Evolutionary conservation across 2,888 invertebrate species (phyloP).

Genomic region (Sceliomorpha sp.): DNA sequence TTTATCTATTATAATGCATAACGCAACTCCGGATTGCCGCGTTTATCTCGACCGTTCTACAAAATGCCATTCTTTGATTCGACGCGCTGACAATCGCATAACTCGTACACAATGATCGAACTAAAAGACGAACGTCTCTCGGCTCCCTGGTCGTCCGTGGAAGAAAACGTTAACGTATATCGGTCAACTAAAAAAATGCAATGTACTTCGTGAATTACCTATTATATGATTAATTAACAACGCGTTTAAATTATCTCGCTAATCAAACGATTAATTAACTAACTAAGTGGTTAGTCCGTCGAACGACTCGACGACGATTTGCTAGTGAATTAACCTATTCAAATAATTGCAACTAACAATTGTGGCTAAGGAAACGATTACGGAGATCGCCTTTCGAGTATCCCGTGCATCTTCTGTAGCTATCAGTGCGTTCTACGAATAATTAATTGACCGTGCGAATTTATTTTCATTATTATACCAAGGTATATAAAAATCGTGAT

Average conservation of each 20-base stretch:
- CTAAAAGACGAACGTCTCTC: no score
- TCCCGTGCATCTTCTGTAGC: constrained; percentile 5
- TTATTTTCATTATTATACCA: no score
- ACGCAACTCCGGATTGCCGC: neutral
- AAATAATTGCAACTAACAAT: constrained; percentile 24
- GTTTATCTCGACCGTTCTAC: constrained; percentile 8
- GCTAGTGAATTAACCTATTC: constrained; percentile 27
- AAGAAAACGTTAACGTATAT: neutral
- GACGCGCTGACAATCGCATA: no score
- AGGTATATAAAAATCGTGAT: no score
- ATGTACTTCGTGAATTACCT: constrained; percentile 14
- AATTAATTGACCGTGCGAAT: no score
- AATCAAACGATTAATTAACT: constrained; percentile 35
- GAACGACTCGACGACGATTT: neutral
- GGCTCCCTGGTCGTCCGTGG: no score
- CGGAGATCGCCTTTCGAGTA: constrained; percentile 24
- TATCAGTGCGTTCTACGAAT: no score
- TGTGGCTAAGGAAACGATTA: constrained; percentile 24
- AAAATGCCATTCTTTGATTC: no score
- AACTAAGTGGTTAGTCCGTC: constrained; percentile 31
- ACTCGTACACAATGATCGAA: no score
- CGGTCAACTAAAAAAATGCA: constrained; percentile 16
- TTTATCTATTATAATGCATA: no score
- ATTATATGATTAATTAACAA: constrained; percentile 11
- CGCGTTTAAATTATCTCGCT: constrained; percentile 20